Conservation (phyloP, 2,888 invertebrate species). For the Leptopilina drosophilae region DNA sequence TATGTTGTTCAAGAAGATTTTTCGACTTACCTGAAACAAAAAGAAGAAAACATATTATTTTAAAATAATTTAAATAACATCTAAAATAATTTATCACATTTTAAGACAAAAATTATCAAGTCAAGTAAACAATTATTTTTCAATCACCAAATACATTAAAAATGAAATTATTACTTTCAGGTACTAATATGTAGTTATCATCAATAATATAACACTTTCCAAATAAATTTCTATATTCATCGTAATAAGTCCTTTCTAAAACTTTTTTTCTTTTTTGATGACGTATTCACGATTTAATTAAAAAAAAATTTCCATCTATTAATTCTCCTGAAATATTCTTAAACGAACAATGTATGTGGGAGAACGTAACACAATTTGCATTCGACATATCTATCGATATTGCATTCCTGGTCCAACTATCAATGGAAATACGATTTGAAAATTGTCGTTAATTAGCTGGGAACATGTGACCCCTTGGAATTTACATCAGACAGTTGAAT, state of each 20-base stretch:
- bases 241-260: too few species aligned
- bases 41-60: not conserved
- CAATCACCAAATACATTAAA: too few species aligned
- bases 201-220: too few species aligned
- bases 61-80: not conserved
- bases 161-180: too few species aligned
- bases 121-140: too few species aligned
- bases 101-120: too few species aligned
- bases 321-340: not conserved
- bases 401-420: constrained; percentile 63
- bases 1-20: not conserved
- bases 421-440: constrained; percentile 53
- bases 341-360: not conserved
- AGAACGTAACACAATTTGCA: constrained; percentile 17
- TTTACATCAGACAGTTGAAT: constrained; percentile 46
- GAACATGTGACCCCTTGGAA: constrained; percentile 53
- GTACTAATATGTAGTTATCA: too few species aligned
- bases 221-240: too few species aligned
- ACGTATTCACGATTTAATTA: not conserved
- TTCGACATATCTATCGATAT: constrained; percentile 60
- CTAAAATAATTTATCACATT: not conserved
- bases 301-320: not conserved
- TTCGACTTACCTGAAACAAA: constrained; percentile 19
- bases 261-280: not conserved
- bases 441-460: constrained; percentile 64